Conservation (phyloP, 2,797 vertebrate species). For the Propithecus deckenii region DNA sequence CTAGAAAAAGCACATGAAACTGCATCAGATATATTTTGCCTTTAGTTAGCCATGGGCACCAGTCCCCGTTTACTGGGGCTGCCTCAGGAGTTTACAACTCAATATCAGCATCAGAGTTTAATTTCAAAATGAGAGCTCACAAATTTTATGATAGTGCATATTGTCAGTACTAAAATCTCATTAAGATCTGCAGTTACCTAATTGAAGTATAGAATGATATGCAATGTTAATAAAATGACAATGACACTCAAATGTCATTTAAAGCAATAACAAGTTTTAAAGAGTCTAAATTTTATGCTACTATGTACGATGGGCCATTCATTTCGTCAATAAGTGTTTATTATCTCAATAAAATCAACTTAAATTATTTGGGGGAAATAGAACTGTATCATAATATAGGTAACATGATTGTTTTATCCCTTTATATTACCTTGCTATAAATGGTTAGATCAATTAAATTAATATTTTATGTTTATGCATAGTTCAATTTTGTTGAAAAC, state of each 20-base stretch:
- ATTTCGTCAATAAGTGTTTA: conserved; percentile 54
- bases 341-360: conserved; percentile 40
- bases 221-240: conserved; percentile 65
- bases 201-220: conserved; percentile 43
- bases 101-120: neutral
- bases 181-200: conserved; percentile 69
- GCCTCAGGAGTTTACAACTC: conserved; percentile 1
- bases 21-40: neutral
- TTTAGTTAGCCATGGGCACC: neutral
- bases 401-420: conserved; percentile 16
- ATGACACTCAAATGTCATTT: conserved; percentile 1
- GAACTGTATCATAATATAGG: neutral
- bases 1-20: neutral
- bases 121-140: neutral
- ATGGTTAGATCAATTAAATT: neutral
- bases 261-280: conserved; percentile 44
- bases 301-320: neutral
- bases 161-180: conserved; percentile 64
- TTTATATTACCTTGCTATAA: neutral
- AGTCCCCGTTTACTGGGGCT: neutral
- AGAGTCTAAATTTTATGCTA: neutral
- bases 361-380: conserved; percentile 35
- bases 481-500: conserved; percentile 6
- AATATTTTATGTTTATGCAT: neutral
- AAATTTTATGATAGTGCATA: conserved; percentile 23